A percentile compares a stretch with the other conserved stretches of the same genome.
Evolutionary conservation across 2,113 vertebrate species (phyloP).

Genomic region (Gavialis gangeticus): DNA sequence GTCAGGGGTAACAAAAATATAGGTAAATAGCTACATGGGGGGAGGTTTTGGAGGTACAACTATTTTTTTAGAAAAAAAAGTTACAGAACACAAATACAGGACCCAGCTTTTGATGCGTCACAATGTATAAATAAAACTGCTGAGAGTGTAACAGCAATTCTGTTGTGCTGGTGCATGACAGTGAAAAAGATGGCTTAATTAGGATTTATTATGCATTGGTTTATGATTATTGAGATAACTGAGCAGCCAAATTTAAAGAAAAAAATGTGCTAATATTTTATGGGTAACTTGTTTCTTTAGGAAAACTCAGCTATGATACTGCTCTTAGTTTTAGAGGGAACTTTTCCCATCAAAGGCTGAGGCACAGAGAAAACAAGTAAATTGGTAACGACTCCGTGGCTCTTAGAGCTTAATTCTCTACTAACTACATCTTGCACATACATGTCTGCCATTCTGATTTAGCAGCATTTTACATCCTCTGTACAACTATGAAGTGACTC

Average conservation of each 20-base stretch:
- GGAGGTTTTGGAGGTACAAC: neutral
- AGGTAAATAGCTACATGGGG: neutral
- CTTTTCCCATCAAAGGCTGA: slow-evolving; percentile 7
- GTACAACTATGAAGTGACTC: neutral
- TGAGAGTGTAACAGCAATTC: neutral
- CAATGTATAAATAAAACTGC: neutral
- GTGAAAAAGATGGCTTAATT: neutral
- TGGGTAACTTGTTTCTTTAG: neutral
- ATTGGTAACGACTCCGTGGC: neutral
- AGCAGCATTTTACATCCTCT: neutral
- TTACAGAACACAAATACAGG: neutral
- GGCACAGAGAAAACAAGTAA: neutral
- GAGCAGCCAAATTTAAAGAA: slow-evolving; percentile 30
- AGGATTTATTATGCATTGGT: slow-evolving; percentile 15
- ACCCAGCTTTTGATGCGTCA: neutral
- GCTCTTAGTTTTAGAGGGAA: slow-evolving; percentile 4
- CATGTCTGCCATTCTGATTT: neutral
- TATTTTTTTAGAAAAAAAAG: neutral
- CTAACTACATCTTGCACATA: neutral
- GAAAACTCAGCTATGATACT: neutral
- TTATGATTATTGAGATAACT: slow-evolving; percentile 23
- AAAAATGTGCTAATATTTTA: neutral
- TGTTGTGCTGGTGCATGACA: neutral
- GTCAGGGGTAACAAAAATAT: neutral
- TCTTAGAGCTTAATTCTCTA: neutral